Evolutionary conservation across 2,113 vertebrate genomes (phyloP).

Genomic region (Odobenus rosmarus): DNA sequence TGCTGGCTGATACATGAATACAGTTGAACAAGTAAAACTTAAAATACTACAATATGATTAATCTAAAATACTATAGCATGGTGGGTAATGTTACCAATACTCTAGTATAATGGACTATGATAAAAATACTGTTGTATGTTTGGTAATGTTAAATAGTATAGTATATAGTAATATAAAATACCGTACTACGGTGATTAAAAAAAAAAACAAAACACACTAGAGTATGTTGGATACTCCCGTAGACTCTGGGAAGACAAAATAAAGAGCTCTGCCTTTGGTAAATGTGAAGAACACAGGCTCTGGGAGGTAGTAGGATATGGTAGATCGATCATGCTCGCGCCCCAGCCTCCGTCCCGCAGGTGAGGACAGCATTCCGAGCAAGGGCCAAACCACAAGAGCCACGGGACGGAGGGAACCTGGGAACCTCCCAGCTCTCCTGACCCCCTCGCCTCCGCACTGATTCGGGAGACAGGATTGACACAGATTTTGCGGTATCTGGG

Average conservation of each 20-base stretch:
- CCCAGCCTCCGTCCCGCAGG: neutral
- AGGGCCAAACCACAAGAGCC: neutral
- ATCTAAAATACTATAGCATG: neutral
- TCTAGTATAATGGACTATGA: neutral
- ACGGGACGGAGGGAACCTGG: neutral
- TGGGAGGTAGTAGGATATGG: neutral
- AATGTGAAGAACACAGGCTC: neutral
- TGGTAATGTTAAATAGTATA: neutral
- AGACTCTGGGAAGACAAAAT: neutral
- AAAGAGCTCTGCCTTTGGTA: neutral
- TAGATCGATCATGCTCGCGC: neutral
- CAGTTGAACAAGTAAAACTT: neutral
- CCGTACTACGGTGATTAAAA: neutral
- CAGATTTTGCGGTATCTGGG: neutral
- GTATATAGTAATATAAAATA: neutral
- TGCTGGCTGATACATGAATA: neutral
- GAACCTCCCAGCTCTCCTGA: fast-evolving
- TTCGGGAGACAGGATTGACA: neutral
- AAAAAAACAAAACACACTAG: neutral
- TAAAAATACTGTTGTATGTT: neutral
- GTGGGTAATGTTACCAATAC: neutral
- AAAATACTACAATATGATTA: neutral
- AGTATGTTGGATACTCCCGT: neutral
- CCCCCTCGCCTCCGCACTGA: neutral
- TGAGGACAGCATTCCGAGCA: neutral